Evolutionary conservation across 2,888 invertebrate genomes (phyloP).

Genomic region (Chirona hameri): DNA sequence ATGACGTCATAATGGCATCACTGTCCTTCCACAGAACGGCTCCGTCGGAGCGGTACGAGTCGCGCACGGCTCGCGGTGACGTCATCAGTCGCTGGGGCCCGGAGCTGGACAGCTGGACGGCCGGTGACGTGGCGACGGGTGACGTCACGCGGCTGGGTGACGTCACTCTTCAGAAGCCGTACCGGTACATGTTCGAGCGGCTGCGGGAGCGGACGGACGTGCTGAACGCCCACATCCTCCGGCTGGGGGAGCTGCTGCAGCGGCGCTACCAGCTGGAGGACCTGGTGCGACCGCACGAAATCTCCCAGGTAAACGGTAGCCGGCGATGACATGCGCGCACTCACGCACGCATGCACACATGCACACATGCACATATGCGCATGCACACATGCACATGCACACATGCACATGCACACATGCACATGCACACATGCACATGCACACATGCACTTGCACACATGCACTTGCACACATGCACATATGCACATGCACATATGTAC

Average conservation of each 20-base stretch:
- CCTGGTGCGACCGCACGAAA: slow-evolving; percentile 44
- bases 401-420: no score
- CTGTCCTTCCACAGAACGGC: no score
- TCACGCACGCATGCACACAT: no score
- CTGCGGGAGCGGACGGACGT: slow-evolving; percentile 49
- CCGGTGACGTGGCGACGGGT: not conserved
- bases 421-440: no score
- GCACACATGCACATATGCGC: no score
- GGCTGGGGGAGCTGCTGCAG: slow-evolving; percentile 36
- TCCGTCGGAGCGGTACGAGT: not conserved
- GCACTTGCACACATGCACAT: no score
- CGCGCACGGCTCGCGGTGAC: not conserved
- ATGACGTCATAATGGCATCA: no score
- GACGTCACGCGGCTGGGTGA: slow-evolving; percentile 32
- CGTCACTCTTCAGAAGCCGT: slow-evolving; percentile 34
- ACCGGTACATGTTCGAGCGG: slow-evolving; percentile 56
- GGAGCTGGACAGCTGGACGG: not conserved
- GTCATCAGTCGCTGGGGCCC: not conserved
- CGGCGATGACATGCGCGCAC: no score
- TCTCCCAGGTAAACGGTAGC: slow-evolving; percentile 43
- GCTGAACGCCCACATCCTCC: slow-evolving; percentile 48
- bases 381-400: no score
- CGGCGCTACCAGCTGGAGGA: slow-evolving; percentile 36
- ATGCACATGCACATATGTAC: no score
- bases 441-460: no score